phyloP scores from a whole-genome alignment of 2,113 vertebrate species.

The Oplegnathus fasciatus region DNA sequence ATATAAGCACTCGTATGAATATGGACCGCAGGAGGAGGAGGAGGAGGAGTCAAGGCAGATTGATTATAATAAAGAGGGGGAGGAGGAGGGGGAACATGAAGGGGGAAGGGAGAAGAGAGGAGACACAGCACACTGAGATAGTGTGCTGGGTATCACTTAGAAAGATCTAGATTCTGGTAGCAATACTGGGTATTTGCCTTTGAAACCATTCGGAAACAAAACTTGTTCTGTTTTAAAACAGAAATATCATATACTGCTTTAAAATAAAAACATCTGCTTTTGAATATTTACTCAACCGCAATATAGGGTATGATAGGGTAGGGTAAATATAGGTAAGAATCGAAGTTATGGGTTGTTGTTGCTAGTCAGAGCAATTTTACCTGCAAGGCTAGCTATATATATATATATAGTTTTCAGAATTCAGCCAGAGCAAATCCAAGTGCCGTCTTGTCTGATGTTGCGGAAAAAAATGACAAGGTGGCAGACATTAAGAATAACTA shows the following conservation, averaged over 20 bases:
- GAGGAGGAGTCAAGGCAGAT: conserved; percentile 55
- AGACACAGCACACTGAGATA: not conserved
- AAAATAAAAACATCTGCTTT: not conserved
- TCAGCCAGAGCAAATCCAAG: too few species aligned
- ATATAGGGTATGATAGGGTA: too few species aligned
- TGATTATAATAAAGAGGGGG: conserved; percentile 43
- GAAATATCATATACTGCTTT: not conserved
- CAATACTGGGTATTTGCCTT: not conserved
- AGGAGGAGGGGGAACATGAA: conserved; percentile 28
- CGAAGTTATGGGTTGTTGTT: too few species aligned
- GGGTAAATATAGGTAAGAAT: too few species aligned
- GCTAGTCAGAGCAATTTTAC: too few species aligned
- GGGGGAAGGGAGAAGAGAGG: conserved; percentile 34
- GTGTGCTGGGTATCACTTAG: not conserved
- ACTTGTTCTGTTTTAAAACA: not conserved
- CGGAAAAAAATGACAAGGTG: too few species aligned
- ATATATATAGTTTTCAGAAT: too few species aligned
- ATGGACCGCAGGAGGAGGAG: conserved; percentile 23
- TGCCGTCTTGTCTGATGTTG: too few species aligned
- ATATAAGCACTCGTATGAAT: conserved; percentile 26
- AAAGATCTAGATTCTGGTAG: not conserved
- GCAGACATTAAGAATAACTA: too few species aligned
- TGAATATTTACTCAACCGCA: not conserved
- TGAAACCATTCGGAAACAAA: not conserved
- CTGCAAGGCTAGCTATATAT: too few species aligned